Percentiles rank a stretch among this genome's conserved stretches.
Conservation (phyloP, 2,888 invertebrate species). For the Phlogophora meticulosa region DNA sequence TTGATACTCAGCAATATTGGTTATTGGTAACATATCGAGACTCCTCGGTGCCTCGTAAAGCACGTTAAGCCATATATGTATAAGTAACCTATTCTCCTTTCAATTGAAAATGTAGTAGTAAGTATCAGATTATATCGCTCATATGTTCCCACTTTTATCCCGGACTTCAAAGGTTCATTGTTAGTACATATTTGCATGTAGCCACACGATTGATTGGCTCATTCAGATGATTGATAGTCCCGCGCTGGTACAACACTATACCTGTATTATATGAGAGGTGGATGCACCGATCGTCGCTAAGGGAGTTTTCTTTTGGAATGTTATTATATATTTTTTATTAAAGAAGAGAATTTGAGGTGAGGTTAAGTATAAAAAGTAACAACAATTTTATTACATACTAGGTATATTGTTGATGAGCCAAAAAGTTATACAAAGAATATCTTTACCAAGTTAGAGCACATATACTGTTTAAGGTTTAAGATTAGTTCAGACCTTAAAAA, state of each 20-base stretch:
- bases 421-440: no score
- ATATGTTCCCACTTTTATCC: constrained; percentile 18
- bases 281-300: constrained; percentile 29
- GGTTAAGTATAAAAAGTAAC: no score
- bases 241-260: constrained; percentile 60
- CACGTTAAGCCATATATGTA: no score
- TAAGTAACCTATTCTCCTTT: no score
- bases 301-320: background rate
- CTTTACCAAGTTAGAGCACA: no score
- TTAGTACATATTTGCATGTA: constrained; percentile 70
- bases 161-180: constrained; percentile 60
- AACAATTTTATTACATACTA: background rate
- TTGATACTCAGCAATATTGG: constrained; percentile 15
- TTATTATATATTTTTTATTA: background rate
- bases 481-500: no score
- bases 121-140: background rate
- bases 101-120: background rate
- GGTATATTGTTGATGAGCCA: no score
- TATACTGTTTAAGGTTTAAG: no score
- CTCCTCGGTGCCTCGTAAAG: no score
- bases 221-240: constrained; percentile 72
- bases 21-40: no score
- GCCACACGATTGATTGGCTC: constrained; percentile 69
- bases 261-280: constrained; percentile 48
- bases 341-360: no score